Percentiles rank a stretch among this genome's conserved stretches.
Evolutionary conservation across 2,888 invertebrate genomes (phyloP).

Genomic region (Cryptophagus acutangulus): DNA sequence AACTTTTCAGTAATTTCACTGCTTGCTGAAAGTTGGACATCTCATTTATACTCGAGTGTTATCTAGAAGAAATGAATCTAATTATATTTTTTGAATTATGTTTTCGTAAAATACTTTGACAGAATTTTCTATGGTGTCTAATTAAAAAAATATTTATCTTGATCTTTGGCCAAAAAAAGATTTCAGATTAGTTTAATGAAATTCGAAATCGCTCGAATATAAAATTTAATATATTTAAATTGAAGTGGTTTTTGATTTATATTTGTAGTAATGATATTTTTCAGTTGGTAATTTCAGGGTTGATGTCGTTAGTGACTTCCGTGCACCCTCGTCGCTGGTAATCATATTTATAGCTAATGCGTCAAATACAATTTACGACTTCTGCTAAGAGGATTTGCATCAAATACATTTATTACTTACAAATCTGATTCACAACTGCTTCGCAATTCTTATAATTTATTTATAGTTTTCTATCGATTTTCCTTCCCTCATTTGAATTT

Average conservation of each 20-base stretch:
- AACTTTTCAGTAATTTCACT: constrained; percentile 3
- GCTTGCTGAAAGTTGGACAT: constrained; percentile 38
- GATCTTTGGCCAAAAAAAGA: background rate
- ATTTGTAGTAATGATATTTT: constrained; percentile 7
- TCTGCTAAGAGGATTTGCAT: background rate
- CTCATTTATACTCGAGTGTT: constrained; percentile 42
- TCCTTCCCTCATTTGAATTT: too few species aligned
- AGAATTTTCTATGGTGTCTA: background rate
- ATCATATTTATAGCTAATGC: constrained; percentile 34
- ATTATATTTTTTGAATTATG: constrained; percentile 32
- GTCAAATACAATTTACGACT: constrained; percentile 33
- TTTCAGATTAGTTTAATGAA: background rate
- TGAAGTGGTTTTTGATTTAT: constrained; percentile 7
- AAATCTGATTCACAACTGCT: too few species aligned
- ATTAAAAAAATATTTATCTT: background rate
- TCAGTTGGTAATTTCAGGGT: constrained; percentile 15
- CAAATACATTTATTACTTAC: too few species aligned
- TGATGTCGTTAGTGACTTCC: constrained; percentile 26
- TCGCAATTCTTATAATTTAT: too few species aligned
- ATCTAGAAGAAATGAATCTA: constrained; percentile 39
- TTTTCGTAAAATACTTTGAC: constrained; percentile 1
- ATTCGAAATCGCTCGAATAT: background rate
- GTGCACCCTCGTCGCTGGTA: constrained; percentile 24
- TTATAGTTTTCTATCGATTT: too few species aligned
- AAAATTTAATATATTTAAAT: constrained; percentile 1